Conservation (phyloP, 2,888 invertebrate genomes). For the Osmoderma eremita region DNA sequence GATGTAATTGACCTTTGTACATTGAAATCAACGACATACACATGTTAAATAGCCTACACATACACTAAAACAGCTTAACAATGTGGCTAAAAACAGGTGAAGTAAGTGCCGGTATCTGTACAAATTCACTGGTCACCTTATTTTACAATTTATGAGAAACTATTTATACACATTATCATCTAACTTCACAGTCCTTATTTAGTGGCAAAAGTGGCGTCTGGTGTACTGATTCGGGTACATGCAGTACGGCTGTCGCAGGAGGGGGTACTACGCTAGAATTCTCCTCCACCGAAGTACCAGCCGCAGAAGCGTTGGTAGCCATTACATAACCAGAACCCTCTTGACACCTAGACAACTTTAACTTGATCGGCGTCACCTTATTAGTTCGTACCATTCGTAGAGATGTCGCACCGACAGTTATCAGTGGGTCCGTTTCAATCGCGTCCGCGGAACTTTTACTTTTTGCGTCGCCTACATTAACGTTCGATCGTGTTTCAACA, state of each 20-base stretch:
- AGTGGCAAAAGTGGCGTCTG: constrained; percentile 68
- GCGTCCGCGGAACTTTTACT: constrained; percentile 33
- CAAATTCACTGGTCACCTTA: constrained; percentile 58
- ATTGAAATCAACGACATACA: constrained; percentile 59
- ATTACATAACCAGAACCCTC: constrained; percentile 78
- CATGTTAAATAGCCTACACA: constrained; percentile 55
- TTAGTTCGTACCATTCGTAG: constrained; percentile 71
- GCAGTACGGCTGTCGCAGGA: constrained; percentile 45
- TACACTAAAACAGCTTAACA: constrained; percentile 59
- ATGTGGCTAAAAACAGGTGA: constrained; percentile 60
- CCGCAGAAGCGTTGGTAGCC: constrained; percentile 61
- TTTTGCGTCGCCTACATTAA: constrained; percentile 45
- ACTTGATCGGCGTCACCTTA: constrained; percentile 81
- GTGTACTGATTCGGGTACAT: constrained; percentile 40
- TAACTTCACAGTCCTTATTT: constrained; percentile 87
- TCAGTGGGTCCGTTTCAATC: constrained; percentile 30
- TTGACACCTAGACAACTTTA: constrained; percentile 84
- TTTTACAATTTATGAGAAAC: constrained; percentile 55
- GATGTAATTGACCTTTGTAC: constrained; percentile 69
- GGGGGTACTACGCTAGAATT: constrained; percentile 55
- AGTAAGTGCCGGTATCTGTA: constrained; percentile 55
- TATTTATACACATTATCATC: constrained; percentile 73
- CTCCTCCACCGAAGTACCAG: constrained; percentile 51
- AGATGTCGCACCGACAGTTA: constrained; percentile 57
- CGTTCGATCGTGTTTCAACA: constrained; percentile 34